Base-by-base conservation (phyloP, 2,888 invertebrate genomes). In the Hydrotaea cyrtoneurina region DNA sequence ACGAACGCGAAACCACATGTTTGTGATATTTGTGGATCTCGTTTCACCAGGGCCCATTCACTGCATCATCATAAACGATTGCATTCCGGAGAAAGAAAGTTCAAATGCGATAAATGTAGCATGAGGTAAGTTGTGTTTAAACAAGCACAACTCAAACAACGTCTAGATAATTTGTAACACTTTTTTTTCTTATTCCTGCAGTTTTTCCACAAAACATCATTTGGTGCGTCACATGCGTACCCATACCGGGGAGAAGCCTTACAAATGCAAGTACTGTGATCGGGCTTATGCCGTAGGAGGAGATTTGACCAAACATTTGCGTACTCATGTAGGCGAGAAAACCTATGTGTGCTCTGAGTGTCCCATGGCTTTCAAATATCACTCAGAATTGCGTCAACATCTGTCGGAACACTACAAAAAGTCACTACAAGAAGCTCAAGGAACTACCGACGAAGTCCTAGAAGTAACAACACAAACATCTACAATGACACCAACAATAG, bases 11-110 rank as follows among this genome's bases (percentile, higher is more conserved):
- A 95, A 78, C 95, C 95, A 0, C 94, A 94, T 90, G 93, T 93
- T 80, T 95, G 95, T 86, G 94, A 94, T 19, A 93, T 93, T 79
- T 95, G 95, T 86, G 94, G 94, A 13, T 94, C 88, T 90, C 94
- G 69, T 95, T 94, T 36, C 50, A 11, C 71, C 71, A n/a, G 26
- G 26, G 31, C 50, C 11, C 13, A 21, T 4, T 43, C 23, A 0
- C 15, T 71, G 13, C n/a, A 36, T 7, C 7, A 71, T 23, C 71
- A 71, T n/a, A 50, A 71, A 50, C 11, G 11, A 23, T 17, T 26
- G 23, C 71, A 71, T 26, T 15, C 50, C 7, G 71, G 53, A 3
- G 53, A 50, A n/a, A 23, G 23, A n/a, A 43, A 13, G 1, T 39
- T 31, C 57, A 62, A 46, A 21, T 31, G 57, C 11, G 86, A 86